Conservation (phyloP, 2,797 vertebrate species). For the Brotula barbata region DNA sequence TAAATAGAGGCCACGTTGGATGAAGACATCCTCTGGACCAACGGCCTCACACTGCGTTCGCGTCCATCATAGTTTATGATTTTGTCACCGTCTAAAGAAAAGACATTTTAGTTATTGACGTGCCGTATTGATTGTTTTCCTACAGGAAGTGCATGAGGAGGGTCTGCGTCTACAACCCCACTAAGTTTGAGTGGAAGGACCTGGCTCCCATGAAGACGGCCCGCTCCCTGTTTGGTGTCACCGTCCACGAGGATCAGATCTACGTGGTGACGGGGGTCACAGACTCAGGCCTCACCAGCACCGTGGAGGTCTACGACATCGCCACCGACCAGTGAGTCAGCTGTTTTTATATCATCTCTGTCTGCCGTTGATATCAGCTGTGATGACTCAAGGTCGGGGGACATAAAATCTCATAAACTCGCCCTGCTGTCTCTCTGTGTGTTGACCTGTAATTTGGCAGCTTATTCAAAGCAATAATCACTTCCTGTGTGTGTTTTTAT, state of each 20-base stretch:
- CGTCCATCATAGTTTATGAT: too few species aligned
- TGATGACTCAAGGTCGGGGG: slow-evolving; percentile 34
- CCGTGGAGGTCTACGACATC: slow-evolving; percentile 89
- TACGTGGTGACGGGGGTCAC: slow-evolving; percentile 89
- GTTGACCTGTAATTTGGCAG: slow-evolving; percentile 14
- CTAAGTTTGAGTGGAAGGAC: slow-evolving; percentile 96
- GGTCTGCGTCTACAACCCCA: slow-evolving; percentile 88
- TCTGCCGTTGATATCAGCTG: slow-evolving; percentile 6
- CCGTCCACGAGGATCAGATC: slow-evolving; percentile 87
- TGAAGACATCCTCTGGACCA: too few species aligned
- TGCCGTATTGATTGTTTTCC: neutral
- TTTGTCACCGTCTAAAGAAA: too few species aligned
- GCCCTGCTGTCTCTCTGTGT: neutral
- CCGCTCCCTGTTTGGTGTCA: slow-evolving; percentile 89
- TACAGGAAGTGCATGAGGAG: slow-evolving; percentile 89
- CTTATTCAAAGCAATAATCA: slow-evolving; percentile 25
- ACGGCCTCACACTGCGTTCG: too few species aligned
- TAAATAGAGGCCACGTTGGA: too few species aligned
- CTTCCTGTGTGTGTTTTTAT: slow-evolving; percentile 20
- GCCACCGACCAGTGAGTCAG: slow-evolving; percentile 83
- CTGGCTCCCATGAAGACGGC: slow-evolving; percentile 88
- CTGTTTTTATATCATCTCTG: slow-evolving; percentile 18
- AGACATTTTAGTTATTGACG: slow-evolving; percentile 2
- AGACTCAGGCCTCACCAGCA: slow-evolving; percentile 87
- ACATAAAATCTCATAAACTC: slow-evolving; percentile 44